Percentiles rank a stretch among this genome's conserved stretches.
Evolutionary conservation across 2,113 vertebrate genomes (phyloP).

Genomic region (Platichthys flesus): DNA sequence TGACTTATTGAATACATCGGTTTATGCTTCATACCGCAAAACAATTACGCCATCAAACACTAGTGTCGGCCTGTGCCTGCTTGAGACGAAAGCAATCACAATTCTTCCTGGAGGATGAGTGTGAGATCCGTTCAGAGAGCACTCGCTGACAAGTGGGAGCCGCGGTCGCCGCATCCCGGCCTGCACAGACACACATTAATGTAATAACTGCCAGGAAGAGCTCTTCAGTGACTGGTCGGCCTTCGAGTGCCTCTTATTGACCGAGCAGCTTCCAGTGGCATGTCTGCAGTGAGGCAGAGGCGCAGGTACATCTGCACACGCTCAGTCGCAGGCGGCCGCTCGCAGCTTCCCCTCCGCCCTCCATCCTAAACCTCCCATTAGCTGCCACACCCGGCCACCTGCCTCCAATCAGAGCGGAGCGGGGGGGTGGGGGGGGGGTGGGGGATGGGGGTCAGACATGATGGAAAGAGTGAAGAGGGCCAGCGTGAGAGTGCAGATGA

Average conservation of each 20-base stretch:
- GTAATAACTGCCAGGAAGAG: conserved; percentile 35
- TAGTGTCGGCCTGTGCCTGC: not conserved
- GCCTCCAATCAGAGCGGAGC: conserved; percentile 71
- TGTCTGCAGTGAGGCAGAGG: conserved; percentile 32
- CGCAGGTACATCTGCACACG: conserved; percentile 4
- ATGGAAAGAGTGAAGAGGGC: conserved; percentile 31
- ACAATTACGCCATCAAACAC: not conserved
- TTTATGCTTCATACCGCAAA: not conserved
- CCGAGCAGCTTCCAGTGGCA: conserved; percentile 34
- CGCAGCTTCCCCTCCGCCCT: conserved; percentile 56
- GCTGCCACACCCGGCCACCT: conserved; percentile 74
- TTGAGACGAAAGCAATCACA: not conserved
- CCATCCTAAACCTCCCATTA: conserved; percentile 77
- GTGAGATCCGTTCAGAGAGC: conserved; percentile 24
- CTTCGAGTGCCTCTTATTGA: conserved; percentile 57
- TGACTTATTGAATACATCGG: not conserved
- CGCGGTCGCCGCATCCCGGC: conserved; percentile 31
- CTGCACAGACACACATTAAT: conserved; percentile 38
- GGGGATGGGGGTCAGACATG: conserved; percentile 8
- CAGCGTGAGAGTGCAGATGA: conserved; percentile 4
- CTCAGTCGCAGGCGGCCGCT: conserved; percentile 2
- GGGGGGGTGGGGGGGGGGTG: too few species aligned
- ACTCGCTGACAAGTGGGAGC: conserved; percentile 35
- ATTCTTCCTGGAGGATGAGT: not conserved
- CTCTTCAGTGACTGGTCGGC: conserved; percentile 40